phyloP scores from a whole-genome alignment of 2,888 invertebrate genomes.

The Phania funesta region DNA sequence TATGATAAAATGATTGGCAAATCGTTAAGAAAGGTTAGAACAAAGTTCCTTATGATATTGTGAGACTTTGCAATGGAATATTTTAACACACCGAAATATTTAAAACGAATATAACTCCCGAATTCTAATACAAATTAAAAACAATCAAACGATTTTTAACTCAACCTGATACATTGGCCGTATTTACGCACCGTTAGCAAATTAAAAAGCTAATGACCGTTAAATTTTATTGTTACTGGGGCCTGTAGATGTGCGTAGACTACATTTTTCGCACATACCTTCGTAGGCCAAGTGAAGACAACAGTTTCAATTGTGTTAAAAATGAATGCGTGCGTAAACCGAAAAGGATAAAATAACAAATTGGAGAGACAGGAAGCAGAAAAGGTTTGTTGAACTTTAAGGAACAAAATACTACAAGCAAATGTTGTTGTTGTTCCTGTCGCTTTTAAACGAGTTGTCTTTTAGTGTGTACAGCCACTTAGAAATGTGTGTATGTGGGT shows the following conservation, averaged over 20 bases:
- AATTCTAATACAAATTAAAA: not conserved
- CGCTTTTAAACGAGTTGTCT: conserved; percentile 3
- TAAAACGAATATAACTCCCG: too few relatives aligned
- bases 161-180: not conserved
- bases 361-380: conserved; percentile 46
- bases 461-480: conserved; percentile 32
- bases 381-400: conserved; percentile 58
- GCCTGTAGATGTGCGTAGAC: not conserved
- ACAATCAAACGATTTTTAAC: not conserved
- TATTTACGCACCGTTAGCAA: not conserved
- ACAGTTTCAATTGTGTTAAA: conserved; percentile 43
- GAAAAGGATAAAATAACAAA: conserved; percentile 45
- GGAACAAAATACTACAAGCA: conserved; percentile 2
- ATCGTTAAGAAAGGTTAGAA: too few relatives aligned
- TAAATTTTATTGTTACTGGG: conserved; percentile 12
- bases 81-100: too few relatives aligned
- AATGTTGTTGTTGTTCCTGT: conserved; percentile 19
- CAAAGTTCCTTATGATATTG: too few relatives aligned
- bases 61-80: too few relatives aligned
- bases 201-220: conserved; percentile 28
- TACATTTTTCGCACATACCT: not conserved
- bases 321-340: conserved; percentile 34
- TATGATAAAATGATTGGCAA: too few relatives aligned
- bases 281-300: conserved; percentile 17
- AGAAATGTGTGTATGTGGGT: too few relatives aligned